Conservation (phyloP, 2,888 invertebrate species). For the Psylliodes chrysocephalus region DNA sequence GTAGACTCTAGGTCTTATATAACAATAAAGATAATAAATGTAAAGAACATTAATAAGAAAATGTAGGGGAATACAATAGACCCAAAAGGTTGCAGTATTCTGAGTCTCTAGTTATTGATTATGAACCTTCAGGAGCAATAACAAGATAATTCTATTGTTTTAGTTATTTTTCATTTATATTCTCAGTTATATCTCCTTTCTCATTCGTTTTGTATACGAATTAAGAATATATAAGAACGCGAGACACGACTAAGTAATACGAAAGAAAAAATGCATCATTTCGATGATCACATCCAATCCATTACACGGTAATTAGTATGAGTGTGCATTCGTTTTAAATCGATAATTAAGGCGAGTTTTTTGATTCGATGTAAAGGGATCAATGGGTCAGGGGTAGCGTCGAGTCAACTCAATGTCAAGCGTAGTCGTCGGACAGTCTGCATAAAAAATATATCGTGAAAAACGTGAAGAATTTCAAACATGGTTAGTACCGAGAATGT, state of each 20-base stretch:
- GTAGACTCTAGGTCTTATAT: too few species aligned
- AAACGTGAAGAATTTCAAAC: not conserved
- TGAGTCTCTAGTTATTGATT: too few species aligned
- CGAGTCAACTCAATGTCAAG: constrained; percentile 43
- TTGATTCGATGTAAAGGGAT: constrained; percentile 43
- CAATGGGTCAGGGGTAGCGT: constrained; percentile 51
- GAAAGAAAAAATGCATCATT: not conserved
- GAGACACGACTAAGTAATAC: not conserved
- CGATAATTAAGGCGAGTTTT: constrained; percentile 21
- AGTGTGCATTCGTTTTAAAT: not conserved
- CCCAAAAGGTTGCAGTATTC: too few species aligned
- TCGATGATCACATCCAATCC: constrained; percentile 1
- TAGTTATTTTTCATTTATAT: too few species aligned
- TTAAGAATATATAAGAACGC: too few species aligned
- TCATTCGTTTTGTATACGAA: too few species aligned
- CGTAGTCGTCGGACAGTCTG: constrained; percentile 8
- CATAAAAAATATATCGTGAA: not conserved
- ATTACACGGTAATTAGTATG: not conserved
- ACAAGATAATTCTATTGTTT: too few species aligned
- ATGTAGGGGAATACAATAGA: too few species aligned
- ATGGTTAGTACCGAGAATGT: not conserved
- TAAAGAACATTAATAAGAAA: too few species aligned
- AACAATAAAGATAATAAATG: too few species aligned
- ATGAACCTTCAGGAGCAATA: too few species aligned
- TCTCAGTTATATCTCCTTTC: too few species aligned